A percentile compares a stretch with the other conserved stretches of the same genome.
Conservation (phyloP, 2,888 invertebrate genomes). For the Argyresthia albistria region DNA sequence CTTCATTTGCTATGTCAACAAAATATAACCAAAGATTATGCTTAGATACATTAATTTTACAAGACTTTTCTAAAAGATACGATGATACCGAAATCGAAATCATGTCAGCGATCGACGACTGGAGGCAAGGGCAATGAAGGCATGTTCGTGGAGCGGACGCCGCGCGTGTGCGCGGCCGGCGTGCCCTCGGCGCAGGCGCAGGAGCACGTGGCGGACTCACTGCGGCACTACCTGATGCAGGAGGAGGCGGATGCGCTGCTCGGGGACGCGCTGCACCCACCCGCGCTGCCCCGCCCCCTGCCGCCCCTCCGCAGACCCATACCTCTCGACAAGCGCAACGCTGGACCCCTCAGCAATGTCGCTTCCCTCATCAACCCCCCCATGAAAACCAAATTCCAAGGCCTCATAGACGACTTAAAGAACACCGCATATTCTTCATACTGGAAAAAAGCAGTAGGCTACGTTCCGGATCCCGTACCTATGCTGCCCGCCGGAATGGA, state of each 20-base stretch:
- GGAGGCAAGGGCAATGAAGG: slow-evolving; percentile 55
- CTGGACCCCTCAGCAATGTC: slow-evolving; percentile 31
- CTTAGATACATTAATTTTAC: too few species aligned
- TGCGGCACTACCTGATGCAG: slow-evolving; percentile 45
- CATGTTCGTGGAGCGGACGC: slow-evolving; percentile 44
- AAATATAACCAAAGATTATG: too few species aligned
- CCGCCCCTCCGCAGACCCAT: slow-evolving; percentile 37
- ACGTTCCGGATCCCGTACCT: slow-evolving; percentile 35
- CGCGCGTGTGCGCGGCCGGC: slow-evolving; percentile 51
- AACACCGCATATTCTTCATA: slow-evolving; percentile 45
- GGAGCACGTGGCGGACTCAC: slow-evolving; percentile 25
- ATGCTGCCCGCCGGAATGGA: slow-evolving; percentile 53
- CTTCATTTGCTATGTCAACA: too few species aligned
- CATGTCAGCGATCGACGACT: background rate
- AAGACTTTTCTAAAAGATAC: too few species aligned
- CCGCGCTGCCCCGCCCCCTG: slow-evolving; percentile 27
- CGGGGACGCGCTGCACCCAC: slow-evolving; percentile 42
- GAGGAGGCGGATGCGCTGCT: slow-evolving; percentile 50
- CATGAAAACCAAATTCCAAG: slow-evolving; percentile 42
- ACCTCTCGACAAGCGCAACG: slow-evolving; percentile 7
- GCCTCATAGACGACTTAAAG: slow-evolving; percentile 42
- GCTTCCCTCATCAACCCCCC: slow-evolving; percentile 37
- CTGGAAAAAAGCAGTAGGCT: slow-evolving; percentile 43
- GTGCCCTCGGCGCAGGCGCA: slow-evolving; percentile 40
- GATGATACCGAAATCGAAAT: background rate